Conservation (phyloP, 2,113 vertebrate genomes). For the Pionites leucogaster region DNA sequence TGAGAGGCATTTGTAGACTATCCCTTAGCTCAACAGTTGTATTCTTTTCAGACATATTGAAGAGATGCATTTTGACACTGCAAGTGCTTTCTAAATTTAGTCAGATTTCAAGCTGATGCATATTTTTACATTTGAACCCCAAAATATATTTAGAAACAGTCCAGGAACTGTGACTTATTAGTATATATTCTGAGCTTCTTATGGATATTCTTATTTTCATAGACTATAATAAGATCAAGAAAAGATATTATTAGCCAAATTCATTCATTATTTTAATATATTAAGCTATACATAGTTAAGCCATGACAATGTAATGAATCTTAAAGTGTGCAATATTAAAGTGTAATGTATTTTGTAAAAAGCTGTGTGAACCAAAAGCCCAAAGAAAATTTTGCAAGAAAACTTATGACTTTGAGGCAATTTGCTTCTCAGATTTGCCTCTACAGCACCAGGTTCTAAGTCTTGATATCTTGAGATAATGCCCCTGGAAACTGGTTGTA, state of each 20-base stretch:
- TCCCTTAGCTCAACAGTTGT: not conserved
- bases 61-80: not conserved
- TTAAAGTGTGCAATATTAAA: not conserved
- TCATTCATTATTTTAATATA: not conserved
- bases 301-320: not conserved
- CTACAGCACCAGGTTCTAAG: not conserved
- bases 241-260: not conserved
- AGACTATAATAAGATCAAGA: not conserved
- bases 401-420: not conserved
- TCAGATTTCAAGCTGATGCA: not conserved
- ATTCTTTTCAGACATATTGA: not conserved
- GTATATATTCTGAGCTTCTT: not conserved
- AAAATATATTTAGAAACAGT: not conserved
- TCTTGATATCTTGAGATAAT: not conserved
- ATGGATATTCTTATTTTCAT: not conserved
- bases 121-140: not conserved
- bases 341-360: not conserved
- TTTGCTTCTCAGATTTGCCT: not conserved
- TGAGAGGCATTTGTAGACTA: not conserved
- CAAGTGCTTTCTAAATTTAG: constrained; percentile 23
- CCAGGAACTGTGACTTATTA: not conserved
- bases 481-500: not conserved
- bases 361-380: not conserved
- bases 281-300: not conserved
- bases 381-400: not conserved